phyloP scores from a whole-genome alignment of 2,797 vertebrate genomes.

The Pseudochirops cupreus region DNA sequence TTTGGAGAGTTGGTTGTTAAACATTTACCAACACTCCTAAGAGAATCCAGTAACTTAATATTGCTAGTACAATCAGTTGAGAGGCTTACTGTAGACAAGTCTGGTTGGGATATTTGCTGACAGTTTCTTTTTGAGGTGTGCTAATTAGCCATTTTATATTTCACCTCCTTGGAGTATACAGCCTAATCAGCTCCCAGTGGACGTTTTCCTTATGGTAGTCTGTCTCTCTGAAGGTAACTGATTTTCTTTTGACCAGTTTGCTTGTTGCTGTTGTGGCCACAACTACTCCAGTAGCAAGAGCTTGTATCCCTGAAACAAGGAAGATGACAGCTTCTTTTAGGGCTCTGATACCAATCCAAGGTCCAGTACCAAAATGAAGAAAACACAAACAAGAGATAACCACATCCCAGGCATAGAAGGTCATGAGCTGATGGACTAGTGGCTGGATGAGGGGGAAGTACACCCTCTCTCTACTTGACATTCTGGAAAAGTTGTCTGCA shows the following conservation, averaged over 20 bases:
- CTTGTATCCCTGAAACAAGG: not conserved
- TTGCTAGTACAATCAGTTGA: not conserved
- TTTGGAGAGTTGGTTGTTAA: not conserved
- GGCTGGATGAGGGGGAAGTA: not conserved
- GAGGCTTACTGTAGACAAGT: not conserved
- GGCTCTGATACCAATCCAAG: not conserved
- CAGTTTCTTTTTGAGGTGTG: not conserved
- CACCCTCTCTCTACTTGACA: not conserved
- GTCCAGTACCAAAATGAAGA: not conserved
- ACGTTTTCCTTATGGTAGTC: not conserved
- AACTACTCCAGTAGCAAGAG: not conserved
- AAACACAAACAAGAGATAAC: not conserved
- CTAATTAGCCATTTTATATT: not conserved
- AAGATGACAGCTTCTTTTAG: not conserved
- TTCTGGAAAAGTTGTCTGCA: not conserved
- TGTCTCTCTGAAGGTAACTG: not conserved
- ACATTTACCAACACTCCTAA: not conserved
- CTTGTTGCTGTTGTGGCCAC: not conserved
- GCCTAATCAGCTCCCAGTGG: not conserved
- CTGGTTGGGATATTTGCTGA: not conserved
- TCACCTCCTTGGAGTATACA: not conserved
- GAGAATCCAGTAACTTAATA: not conserved
- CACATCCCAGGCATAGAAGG: not conserved
- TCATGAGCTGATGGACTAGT: not conserved
- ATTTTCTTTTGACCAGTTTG: not conserved